Base-by-base conservation (phyloP, 2,888 invertebrate genomes). In the Caenorhabditis zanzibari region DNA sequence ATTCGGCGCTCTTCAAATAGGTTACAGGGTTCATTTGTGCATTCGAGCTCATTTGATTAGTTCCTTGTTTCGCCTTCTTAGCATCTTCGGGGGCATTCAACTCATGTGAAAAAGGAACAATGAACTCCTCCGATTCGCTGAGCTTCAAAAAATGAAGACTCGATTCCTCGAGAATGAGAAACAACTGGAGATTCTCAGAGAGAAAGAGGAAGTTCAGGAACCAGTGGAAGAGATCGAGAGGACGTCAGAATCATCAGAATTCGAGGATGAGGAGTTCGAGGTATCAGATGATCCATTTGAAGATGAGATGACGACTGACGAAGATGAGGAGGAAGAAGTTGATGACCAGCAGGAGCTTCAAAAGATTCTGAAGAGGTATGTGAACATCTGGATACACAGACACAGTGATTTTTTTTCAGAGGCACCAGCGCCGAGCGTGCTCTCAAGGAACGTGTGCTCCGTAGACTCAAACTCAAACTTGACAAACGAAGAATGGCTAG, bases 381-480 rank as follows among this genome's bases (percentile, higher is more conserved):
- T 19, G 9, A 7, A 5, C 19, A 2, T 47, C 19, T 5, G 9
- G n/a, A n/a, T 7, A n/a, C n/a, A n/a, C 14, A 19, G 47, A 47
- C 6, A 54, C 19, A 24, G 2, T n/a, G 6, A 0, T 26, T 4
- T 12, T 10, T 54, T 63, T 63, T 19, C 63, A 63, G 63, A 26
- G 63, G 47, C 5, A 38, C 35, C 38, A 38, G 59, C 12, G 44
- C 26, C 24, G 61, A 63, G 24, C 41, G 41, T n/a, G 28, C 10
- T 44, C 63, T 63, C 14, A 63, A 63, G 24, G 63, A 63, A 41
- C 38, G 22, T 38, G 63, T 63, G 24, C 63, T 63, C 26, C 63
- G 63, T 14, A 24, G 41, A n/a, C 63, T 63, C 2, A 63, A 63
- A n/a, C 2, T 41, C 26, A 63, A 63, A n/a, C 24, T 63, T 2